Evolutionary conservation across 2,113 vertebrate species (phyloP), one percentile per base, ranked within the genome.

Genomic region (Labeo rohita): DNA sequence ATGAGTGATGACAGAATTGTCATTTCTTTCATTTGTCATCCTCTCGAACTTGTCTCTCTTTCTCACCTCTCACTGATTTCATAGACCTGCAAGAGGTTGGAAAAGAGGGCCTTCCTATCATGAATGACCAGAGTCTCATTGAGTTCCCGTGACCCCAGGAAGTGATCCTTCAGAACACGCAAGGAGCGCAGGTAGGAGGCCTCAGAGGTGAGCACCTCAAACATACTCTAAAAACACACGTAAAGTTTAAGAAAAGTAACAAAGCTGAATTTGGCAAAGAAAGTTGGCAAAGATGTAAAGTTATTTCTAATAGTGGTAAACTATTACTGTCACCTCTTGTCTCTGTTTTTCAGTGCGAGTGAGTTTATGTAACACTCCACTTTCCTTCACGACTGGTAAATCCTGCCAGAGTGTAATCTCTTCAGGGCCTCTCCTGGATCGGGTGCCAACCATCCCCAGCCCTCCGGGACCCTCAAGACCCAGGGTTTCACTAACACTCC

Each of bases 191-290:
- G 90, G 86, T 96, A 96, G 3, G 95, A 95, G 15, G 93, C 95
- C 79, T 96, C 95, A 0, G 95, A 95, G 0, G 95, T 95, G 89
- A 96, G 89, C 56, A 96, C 95, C 83, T 96, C 95, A 13, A 95
- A 96, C 85, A 96, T 93, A 83, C 95, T 95, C 95, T 95, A 88
- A 83, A 61, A 66, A 43, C 5, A 52, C 2, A 28, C 0, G 0
- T 9, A 3, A 34, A 73, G 15, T 10, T 39, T 23, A 7, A 13
- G 45, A 28, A 45, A 54, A 11, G 13, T 3, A 16, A 9, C 8
- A 28, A 54, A 54, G 36, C 13, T 54, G 15, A 77, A 34, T 50
- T 36, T 75, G 10, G 21, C n/a, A 49, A 47, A n/a, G 16, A 70
- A 73, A 28, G 28, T 28, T 28, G 28, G 28, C 28, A 28, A 65